Conservation (phyloP, 2,888 invertebrate genomes). For the Leistus spinibarbis region DNA sequence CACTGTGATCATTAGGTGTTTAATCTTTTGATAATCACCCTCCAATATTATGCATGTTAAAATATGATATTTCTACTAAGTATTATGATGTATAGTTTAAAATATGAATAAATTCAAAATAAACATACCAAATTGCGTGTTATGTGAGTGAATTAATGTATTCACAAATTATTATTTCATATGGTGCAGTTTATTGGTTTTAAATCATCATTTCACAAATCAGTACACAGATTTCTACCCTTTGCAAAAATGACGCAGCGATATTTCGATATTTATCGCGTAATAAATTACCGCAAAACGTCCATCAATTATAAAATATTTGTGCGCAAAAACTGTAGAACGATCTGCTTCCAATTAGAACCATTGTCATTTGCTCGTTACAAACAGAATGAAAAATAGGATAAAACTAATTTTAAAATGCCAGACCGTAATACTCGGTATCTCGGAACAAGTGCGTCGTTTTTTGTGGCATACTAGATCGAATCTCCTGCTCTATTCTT, state of each 20-base stretch:
- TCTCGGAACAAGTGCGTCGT: conserved; percentile 22
- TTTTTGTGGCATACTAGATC: conserved; percentile 15
- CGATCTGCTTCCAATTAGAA: conserved; percentile 24
- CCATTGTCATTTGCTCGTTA: conserved; percentile 17
- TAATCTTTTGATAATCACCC: no score
- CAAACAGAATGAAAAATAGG: conserved; percentile 11
- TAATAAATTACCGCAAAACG: conserved; percentile 23
- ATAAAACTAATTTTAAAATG: conserved; percentile 36
- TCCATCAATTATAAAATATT: conserved; percentile 20
- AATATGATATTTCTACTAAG: background rate
- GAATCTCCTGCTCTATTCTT: background rate
- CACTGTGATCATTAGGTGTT: background rate
- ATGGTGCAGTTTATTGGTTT: background rate
- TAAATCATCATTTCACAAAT: background rate
- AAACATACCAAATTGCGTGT: background rate
- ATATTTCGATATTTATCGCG: conserved; percentile 16
- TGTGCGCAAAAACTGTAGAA: conserved; percentile 20
- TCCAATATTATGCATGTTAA: background rate
- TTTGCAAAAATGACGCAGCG: background rate
- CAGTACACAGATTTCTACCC: background rate
- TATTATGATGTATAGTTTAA: background rate
- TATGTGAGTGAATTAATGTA: background rate
- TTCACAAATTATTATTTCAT: background rate
- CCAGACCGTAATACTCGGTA: conserved; percentile 16
- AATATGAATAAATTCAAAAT: background rate